Percentiles rank a stretch among this genome's conserved stretches.
phyloP scores from a whole-genome alignment of 2,113 vertebrate species.

The Piaya cayana region DNA sequence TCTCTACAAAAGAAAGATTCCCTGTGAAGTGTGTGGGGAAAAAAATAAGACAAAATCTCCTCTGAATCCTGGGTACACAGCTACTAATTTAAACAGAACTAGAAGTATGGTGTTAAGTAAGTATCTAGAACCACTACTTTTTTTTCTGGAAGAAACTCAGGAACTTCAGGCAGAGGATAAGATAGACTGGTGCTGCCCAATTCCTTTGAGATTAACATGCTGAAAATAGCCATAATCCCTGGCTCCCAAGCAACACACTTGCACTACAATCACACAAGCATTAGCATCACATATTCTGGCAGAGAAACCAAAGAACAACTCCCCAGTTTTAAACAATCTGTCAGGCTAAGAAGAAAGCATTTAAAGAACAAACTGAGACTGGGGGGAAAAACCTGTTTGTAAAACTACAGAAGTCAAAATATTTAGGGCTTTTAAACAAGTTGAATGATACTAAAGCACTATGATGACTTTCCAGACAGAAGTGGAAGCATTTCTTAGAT shows the following conservation, averaged over 20 bases:
- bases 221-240: slow-evolving; percentile 46
- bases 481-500: neutral
- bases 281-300: neutral
- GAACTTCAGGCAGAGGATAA: neutral
- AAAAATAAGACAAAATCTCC: neutral
- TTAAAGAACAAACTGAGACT: neutral
- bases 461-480: neutral
- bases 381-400: neutral
- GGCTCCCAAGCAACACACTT: neutral
- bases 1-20: neutral
- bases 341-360: neutral
- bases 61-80: neutral
- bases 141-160: neutral
- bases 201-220: neutral
- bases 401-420: neutral
- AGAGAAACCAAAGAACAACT: slow-evolving; percentile 15
- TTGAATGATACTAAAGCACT: neutral
- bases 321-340: neutral
- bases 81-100: neutral
- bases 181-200: neutral
- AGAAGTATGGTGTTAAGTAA: neutral
- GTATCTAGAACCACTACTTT: neutral
- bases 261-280: neutral
- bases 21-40: neutral
- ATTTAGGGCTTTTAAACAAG: neutral